phyloP scores from a whole-genome alignment of 2,797 vertebrate species.

The Odontamblyopus rebecca region DNA sequence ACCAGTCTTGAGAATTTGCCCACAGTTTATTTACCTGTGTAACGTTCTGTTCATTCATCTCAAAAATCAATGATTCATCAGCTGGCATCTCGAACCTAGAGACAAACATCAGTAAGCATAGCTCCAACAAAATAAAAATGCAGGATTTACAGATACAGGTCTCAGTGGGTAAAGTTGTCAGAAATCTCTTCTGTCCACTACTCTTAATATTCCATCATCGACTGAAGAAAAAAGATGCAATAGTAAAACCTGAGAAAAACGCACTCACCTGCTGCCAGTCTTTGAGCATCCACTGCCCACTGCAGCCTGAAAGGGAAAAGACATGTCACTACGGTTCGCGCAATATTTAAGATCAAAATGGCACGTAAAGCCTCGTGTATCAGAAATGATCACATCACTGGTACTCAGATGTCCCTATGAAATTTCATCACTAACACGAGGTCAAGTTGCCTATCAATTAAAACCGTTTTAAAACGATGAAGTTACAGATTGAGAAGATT shows the following conservation, averaged over 20 bases:
- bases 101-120: not conserved
- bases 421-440: slow-evolving; percentile 72
- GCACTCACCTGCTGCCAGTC: not conserved
- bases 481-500: too few relatives aligned
- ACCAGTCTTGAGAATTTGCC: not conserved
- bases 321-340: not conserved
- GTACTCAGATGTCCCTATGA: slow-evolving; percentile 84
- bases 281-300: fast-evolving
- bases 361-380: slow-evolving; percentile 33
- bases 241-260: fast-evolving
- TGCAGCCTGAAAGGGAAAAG: not conserved
- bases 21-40: not conserved
- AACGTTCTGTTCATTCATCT: not conserved
- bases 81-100: not conserved
- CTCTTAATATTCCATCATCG: slow-evolving; percentile 81
- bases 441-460: not conserved
- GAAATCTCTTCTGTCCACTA: slow-evolving; percentile 97
- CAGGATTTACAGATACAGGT: slow-evolving; percentile 38
- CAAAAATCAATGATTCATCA: not conserved
- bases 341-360: not conserved
- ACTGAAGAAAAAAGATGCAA: fast-evolving
- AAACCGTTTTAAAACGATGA: not conserved
- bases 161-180: slow-evolving; percentile 84
- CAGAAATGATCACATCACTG: slow-evolving; percentile 79
- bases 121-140: too few relatives aligned